Evolutionary conservation across 2,888 invertebrate genomes (phyloP).

Genomic region (Formica aserva): DNA sequence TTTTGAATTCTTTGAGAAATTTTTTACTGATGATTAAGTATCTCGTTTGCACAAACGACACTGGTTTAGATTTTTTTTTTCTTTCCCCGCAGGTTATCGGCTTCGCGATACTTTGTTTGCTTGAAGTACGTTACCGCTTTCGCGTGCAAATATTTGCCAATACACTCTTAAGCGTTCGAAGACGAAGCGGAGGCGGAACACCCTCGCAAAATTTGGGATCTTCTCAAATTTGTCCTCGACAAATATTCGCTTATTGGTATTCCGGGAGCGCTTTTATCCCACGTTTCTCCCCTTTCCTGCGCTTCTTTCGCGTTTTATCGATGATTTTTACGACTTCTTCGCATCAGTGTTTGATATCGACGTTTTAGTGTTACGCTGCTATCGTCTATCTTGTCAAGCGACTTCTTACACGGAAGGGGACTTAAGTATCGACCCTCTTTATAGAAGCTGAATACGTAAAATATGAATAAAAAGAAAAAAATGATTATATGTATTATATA

Average conservation of each 20-base stretch:
- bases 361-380: background rate
- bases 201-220: constrained; percentile 65
- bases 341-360: constrained; percentile 18
- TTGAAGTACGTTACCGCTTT: constrained; percentile 59
- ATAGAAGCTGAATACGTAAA: constrained; percentile 19
- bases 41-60: background rate
- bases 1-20: constrained; percentile 35
- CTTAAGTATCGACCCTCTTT: background rate
- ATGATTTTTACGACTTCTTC: constrained; percentile 47
- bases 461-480: constrained; percentile 1
- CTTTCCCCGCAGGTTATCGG: constrained; percentile 53
- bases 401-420: background rate
- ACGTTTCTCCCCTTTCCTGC: background rate
- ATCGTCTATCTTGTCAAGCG: constrained; percentile 25
- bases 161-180: constrained; percentile 57
- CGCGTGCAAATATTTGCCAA: constrained; percentile 71
- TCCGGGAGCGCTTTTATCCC: constrained; percentile 51
- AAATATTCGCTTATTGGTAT: constrained; percentile 71
- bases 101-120: constrained; percentile 53
- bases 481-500: background rate
- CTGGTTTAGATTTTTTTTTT: background rate
- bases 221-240: constrained; percentile 69
- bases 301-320: constrained; percentile 36
- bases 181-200: constrained; percentile 38
- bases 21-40: constrained; percentile 15